Conservation (phyloP, 2,113 vertebrate genomes). For the Ameiurus melas region DNA sequence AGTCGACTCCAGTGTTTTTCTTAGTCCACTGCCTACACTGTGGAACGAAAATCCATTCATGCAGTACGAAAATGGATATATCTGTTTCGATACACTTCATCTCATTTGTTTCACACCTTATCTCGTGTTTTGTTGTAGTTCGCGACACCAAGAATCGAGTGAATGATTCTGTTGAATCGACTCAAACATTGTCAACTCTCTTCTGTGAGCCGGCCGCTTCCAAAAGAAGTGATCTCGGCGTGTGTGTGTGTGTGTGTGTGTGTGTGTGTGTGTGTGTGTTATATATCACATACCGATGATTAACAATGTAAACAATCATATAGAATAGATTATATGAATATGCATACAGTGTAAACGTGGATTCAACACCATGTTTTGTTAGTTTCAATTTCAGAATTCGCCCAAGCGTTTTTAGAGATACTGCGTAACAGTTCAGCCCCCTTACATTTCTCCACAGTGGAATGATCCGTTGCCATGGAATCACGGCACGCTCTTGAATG, state of each 20-base stretch:
- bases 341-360: accelerated
- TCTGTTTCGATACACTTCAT: no score
- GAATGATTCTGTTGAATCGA: not conserved
- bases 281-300: not conserved
- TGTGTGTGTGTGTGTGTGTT: no score
- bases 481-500: not conserved
- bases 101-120: not conserved
- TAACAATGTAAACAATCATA: accelerated
- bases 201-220: not conserved
- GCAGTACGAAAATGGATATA: not conserved
- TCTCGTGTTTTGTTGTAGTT: not conserved
- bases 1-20: not conserved
- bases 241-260: no score
- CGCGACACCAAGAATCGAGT: not conserved
- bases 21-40: not conserved
- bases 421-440: not conserved
- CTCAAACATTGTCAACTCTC: not conserved
- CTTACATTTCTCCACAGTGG: not conserved
- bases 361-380: no score
- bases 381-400: not conserved
- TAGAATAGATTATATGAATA: no score
- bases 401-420: not conserved
- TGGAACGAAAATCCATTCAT: no score
- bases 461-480: slow-evolving; percentile 5
- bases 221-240: not conserved